These are phyloP conservation scores for Nothocercus nigrocapillus DNA, from an alignment of 2,113 vertebrate species.

Conservation along the genomic window DNA sequence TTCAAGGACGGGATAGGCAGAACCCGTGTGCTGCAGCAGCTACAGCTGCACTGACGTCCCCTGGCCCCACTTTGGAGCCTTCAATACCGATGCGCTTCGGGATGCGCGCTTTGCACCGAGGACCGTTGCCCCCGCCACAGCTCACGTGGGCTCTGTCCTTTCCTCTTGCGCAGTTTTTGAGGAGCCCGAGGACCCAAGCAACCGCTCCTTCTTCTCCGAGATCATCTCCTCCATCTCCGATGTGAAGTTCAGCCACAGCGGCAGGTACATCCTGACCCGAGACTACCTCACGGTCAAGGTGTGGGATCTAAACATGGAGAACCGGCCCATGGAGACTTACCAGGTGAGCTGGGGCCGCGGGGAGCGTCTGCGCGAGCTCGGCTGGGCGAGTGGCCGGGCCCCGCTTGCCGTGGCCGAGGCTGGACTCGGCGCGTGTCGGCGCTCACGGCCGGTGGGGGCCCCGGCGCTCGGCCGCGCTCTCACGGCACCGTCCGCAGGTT, in stretches of 20 bases:
- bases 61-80: neutral
- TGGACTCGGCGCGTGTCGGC: too few relatives aligned
- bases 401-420: too few relatives aligned
- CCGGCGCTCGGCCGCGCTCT: neutral
- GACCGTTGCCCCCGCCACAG: too few relatives aligned
- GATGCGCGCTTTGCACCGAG: neutral
- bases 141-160: neutral
- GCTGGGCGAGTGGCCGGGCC: too few relatives aligned
- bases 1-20: neutral
- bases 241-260: constrained; percentile 96
- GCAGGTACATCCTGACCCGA: constrained; percentile 95
- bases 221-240: constrained; percentile 98
- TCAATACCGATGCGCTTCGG: neutral
- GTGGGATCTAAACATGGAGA: constrained; percentile 98
- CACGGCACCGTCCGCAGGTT: constrained; percentile 74
- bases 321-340: constrained; percentile 94
- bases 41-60: neutral
- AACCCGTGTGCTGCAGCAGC: neutral
- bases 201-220: constrained; percentile 95
- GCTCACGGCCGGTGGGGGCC: too few relatives aligned
- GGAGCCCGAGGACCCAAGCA: constrained; percentile 95
- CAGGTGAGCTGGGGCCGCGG: constrained; percentile 67
- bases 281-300: constrained; percentile 97
- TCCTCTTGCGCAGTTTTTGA: constrained; percentile 86
- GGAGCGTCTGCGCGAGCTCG: too few relatives aligned